Conservation (phyloP, 2,113 vertebrate genomes). For the Sapayoa aenigma region DNA sequence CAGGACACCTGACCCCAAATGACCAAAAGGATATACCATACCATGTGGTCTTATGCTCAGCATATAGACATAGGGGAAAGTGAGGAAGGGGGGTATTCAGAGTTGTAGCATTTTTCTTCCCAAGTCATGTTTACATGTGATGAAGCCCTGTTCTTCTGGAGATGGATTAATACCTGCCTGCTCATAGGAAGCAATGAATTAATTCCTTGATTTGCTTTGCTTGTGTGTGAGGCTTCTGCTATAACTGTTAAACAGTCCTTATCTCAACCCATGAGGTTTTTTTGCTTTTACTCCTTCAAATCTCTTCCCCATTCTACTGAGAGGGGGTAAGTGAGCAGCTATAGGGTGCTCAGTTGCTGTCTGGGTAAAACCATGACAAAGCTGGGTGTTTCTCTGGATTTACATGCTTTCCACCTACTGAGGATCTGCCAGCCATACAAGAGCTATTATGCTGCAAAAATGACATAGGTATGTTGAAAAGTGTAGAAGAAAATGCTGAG, state of each 20-base stretch:
- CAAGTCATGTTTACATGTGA: too few relatives aligned
- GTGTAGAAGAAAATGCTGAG: background rate
- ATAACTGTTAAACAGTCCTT: background rate
- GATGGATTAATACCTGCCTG: background rate
- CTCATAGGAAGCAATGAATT: background rate
- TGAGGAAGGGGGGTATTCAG: background rate
- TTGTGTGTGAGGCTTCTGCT: background rate
- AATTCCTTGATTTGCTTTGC: background rate
- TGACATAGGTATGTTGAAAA: background rate
- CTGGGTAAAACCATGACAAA: background rate
- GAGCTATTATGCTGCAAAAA: background rate
- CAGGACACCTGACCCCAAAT: background rate
- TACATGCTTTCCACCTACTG: background rate
- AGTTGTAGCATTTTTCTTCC: background rate
- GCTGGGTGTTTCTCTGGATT: background rate
- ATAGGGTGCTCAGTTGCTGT: background rate
- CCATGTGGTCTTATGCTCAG: too few relatives aligned
- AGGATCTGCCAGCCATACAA: background rate
- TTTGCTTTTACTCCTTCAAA: background rate
- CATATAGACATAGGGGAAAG: background rate
- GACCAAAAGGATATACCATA: background rate
- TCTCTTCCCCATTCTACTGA: background rate
- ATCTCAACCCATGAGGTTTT: background rate
- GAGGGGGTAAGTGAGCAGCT: fast-evolving
- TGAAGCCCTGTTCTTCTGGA: background rate